A percentile compares a stretch with the other conserved stretches of the same genome.
These are phyloP conservation scores for Pseudomyrmex sp. DNA, from an alignment of 1,140 invertebrate genomes.

Conservation along the genomic window DNA sequence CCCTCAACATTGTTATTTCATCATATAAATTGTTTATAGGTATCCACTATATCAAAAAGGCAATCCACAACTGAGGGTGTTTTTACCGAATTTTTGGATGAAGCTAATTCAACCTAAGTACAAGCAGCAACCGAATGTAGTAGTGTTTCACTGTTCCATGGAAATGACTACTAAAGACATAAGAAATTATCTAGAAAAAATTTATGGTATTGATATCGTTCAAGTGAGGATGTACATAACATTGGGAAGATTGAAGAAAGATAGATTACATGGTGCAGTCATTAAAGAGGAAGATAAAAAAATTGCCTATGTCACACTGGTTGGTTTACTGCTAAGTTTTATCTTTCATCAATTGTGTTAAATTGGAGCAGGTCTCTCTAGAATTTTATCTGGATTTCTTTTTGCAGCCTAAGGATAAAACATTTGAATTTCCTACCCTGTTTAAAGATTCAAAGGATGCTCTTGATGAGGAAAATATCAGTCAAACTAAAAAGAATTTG, in stretches of 20 bases:
- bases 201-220: slow-evolving; percentile 93
- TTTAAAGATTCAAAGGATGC: slow-evolving; percentile 79
- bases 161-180: slow-evolving; percentile 94
- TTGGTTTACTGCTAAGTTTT: slow-evolving; percentile 83
- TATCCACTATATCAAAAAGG: slow-evolving; percentile 96
- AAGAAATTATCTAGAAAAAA: slow-evolving; percentile 97
- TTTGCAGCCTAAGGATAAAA: slow-evolving; percentile 85
- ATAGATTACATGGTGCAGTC: slow-evolving; percentile 87
- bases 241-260: slow-evolving; percentile 86
- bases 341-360: slow-evolving; percentile 59
- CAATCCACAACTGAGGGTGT: slow-evolving; percentile 95
- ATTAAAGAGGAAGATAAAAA: slow-evolving; percentile 94
- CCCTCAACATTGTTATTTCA: slow-evolving; percentile 1
- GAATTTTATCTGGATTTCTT: slow-evolving; percentile 14
- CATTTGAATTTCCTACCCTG: slow-evolving; percentile 87
- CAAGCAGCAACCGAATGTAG: slow-evolving; percentile 90
- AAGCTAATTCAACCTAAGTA: slow-evolving; percentile 91
- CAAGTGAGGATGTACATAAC: slow-evolving; percentile 90
- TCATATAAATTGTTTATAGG: slow-evolving; percentile 81
- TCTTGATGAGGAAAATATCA: slow-evolving; percentile 81
- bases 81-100: slow-evolving; percentile 98
- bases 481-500: slow-evolving; percentile 83
- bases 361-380: not conserved
- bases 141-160: slow-evolving; percentile 94
- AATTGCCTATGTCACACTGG: slow-evolving; percentile 92